phyloP scores from a whole-genome alignment of 2,113 vertebrate species.

The Octodon degus region DNA sequence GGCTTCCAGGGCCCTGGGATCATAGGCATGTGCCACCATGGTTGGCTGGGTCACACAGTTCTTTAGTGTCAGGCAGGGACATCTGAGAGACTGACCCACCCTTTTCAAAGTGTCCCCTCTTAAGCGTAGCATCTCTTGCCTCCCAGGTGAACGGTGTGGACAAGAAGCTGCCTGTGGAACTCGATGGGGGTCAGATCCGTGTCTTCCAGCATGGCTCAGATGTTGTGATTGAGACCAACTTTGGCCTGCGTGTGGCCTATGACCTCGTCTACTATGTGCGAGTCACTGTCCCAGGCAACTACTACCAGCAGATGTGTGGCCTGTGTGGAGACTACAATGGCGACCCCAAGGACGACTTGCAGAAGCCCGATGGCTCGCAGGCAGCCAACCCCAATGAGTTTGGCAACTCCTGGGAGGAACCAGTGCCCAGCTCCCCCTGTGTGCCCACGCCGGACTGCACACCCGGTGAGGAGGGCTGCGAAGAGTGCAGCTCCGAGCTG shows the following conservation, averaged over 20 bases:
- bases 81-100: not conserved
- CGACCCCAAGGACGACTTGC: constrained; percentile 74
- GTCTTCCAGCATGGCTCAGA: constrained; percentile 72
- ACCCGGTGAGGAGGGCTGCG: not conserved
- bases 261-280: constrained; percentile 78
- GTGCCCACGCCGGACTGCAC: not conserved
- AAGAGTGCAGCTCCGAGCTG: constrained; percentile 54
- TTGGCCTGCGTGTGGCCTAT: constrained; percentile 81
- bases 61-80: not conserved
- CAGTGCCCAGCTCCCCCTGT: fast-evolving
- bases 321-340: constrained; percentile 87
- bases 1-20: not conserved
- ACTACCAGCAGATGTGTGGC: constrained; percentile 82
- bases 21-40: not conserved
- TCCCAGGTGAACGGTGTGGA: constrained; percentile 81
- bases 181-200: constrained; percentile 65
- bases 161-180: constrained; percentile 72
- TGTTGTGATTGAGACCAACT: constrained; percentile 69
- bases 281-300: constrained; percentile 76
- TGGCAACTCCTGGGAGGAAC: constrained; percentile 80
- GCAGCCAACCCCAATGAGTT: constrained; percentile 56
- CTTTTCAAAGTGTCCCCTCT: not conserved
- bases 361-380: constrained; percentile 64
- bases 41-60: not conserved
- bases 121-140: not conserved